Conservation (phyloP, 1,140 invertebrate species). For the Drosophila auraria region DNA sequence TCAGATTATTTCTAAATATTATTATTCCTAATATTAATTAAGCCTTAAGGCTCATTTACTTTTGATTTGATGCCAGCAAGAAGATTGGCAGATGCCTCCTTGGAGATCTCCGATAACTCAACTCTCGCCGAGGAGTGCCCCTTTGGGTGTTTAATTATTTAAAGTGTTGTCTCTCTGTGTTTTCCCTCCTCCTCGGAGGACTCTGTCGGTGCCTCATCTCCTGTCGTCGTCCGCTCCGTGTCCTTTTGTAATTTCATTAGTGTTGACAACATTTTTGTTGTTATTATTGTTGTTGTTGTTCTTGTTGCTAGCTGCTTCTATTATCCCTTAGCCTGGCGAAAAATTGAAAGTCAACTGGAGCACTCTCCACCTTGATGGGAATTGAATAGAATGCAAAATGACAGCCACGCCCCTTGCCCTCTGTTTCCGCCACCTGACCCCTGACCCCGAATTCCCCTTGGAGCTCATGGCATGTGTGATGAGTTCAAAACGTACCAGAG, state of each 20-base stretch:
- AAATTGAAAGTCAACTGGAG: slow-evolving; percentile 52
- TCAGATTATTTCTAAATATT: not conserved
- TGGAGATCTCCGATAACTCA: slow-evolving; percentile 11
- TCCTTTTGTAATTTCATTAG: slow-evolving; percentile 75
- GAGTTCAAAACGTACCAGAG: slow-evolving; percentile 19
- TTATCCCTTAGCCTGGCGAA: slow-evolving; percentile 44
- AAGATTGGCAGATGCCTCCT: not conserved
- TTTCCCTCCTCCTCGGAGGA: not conserved
- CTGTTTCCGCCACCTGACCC: too few relatives aligned
- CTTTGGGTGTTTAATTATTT: slow-evolving; percentile 62
- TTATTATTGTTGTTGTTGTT: not conserved
- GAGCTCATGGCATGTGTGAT: slow-evolving; percentile 25
- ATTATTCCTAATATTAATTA: not conserved
- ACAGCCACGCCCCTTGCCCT: slow-evolving; percentile 26
- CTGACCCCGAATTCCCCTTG: not conserved
- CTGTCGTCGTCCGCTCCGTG: slow-evolving; percentile 22
- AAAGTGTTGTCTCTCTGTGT: slow-evolving; percentile 48
- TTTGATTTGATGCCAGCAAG: not conserved
- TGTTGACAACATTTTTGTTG: slow-evolving; percentile 48
- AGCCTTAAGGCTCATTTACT: not conserved
- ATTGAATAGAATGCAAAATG: slow-evolving; percentile 57
- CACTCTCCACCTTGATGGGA: slow-evolving; percentile 41
- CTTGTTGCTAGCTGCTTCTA: slow-evolving; percentile 25
- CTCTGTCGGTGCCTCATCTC: not conserved
- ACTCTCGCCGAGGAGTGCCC: slow-evolving; percentile 3